Evolutionary conservation across 2,797 vertebrate genomes (phyloP), one percentile per base, ranked within the genome.

Genomic region (Alcedo atthis): DNA sequence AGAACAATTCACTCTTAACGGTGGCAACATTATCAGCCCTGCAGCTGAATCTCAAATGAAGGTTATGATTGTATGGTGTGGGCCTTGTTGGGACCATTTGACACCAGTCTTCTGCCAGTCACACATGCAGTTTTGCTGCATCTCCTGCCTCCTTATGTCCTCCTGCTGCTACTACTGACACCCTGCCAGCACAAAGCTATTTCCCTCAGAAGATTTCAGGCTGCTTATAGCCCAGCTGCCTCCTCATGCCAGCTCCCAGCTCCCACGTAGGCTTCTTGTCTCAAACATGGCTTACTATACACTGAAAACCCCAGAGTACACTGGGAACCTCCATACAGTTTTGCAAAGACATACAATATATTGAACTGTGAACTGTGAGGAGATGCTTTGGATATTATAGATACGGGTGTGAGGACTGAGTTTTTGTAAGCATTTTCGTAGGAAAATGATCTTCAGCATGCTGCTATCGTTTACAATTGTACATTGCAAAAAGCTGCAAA

Each of bases 101-200:
- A 68, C 66, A 30, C 12, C 37, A 66, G 68, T 71, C 62, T 86
- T 76, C 67, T 88, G 89, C 82, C 78, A 86, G 64, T 54, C 68
- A 24, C 45, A 82, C 67, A 69, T 3, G 54, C 78, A 62, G 64
- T 70, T 86, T 74, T 70, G 82, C 46, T 15, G 3, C 8, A 33
- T 77, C 70, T 92, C 83, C 70, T 62, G 77, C 33, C 45, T 92
- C 80, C 83, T 89, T 32, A 74, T 90, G 91, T 64, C 59, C 53
- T 88, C 83, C 86, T 91, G 64, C 85, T 83, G 87, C 76, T 82
- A n/a, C 87, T 79, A n/a, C 77, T 81, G 80, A 35, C 51, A 20
- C 51, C 26, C 66, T 87, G 92, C 80, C 95, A 95, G 87, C 66
- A 73, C 59, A 78, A 64, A 71, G 40, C 45, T 5, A 59, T 85